These are phyloP conservation scores for Brachynemurus nebulosus DNA, from an alignment of 2,888 invertebrate genomes.

Conservation along the genomic window DNA sequence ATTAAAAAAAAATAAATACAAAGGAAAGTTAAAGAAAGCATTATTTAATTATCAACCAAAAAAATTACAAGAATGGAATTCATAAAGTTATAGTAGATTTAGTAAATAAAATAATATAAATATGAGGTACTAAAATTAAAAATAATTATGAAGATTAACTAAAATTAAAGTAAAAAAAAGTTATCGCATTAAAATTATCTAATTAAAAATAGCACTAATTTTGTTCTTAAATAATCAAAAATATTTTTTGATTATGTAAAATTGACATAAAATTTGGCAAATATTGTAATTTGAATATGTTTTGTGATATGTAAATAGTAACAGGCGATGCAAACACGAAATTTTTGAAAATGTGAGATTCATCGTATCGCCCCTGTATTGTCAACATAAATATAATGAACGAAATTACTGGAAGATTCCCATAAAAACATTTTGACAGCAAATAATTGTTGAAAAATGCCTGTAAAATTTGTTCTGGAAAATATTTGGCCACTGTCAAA, in stretches of 20 bases:
- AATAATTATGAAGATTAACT: neutral
- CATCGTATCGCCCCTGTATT: no score
- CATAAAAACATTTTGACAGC: no score
- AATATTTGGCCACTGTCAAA: no score
- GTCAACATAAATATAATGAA: no score
- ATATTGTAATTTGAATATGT: conserved; percentile 6
- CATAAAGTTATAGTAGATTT: neutral
- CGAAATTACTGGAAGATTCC: no score
- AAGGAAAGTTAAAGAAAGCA: neutral
- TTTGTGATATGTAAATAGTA: neutral
- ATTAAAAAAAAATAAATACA: conserved; percentile 1
- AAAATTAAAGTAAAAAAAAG: no score
- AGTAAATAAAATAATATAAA: conserved; percentile 1
- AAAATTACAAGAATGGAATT: neutral
- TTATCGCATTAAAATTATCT: no score
- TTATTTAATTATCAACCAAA: neutral
- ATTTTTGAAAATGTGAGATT: neutral
- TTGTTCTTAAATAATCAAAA: neutral
- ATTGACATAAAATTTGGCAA: conserved; percentile 7
- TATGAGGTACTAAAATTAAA: neutral
- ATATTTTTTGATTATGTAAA: neutral
- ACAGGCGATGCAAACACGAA: neutral
- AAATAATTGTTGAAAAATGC: no score
- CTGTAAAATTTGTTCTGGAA: no score
- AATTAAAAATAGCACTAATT: neutral